Conservation (phyloP, 2,797 vertebrate species). For the Sebastes taczanowskii region DNA sequence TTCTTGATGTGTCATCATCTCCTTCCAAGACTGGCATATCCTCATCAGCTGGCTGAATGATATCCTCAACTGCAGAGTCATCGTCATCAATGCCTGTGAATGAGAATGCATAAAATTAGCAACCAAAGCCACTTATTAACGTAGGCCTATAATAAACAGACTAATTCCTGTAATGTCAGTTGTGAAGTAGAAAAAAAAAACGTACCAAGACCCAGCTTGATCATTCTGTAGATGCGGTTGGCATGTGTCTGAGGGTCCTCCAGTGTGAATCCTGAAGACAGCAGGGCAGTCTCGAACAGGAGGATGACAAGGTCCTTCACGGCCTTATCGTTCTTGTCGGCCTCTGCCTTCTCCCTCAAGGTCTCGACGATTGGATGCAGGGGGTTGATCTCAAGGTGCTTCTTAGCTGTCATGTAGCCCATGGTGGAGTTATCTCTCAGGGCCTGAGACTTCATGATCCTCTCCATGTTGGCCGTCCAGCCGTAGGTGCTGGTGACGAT, state of each 20-base stretch:
- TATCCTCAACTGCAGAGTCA: conserved; percentile 80
- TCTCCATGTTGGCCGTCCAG: conserved; percentile 98
- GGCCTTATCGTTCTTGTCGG: conserved; percentile 97
- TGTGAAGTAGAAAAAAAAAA: background rate
- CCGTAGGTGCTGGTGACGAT: conserved; percentile 95
- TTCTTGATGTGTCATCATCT: conserved; percentile 86
- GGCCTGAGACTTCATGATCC: conserved; percentile 98
- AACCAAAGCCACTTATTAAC: background rate
- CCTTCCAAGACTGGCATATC: conserved; percentile 87
- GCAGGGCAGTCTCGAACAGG: conserved; percentile 91
- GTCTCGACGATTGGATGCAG: conserved; percentile 94
- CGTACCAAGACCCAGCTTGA: conserved; percentile 95
- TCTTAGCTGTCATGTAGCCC: conserved; percentile 99
- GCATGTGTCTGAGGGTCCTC: conserved; percentile 96
- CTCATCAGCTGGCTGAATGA: conserved; percentile 79
- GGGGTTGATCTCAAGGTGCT: conserved; percentile 95
- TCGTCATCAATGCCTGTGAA: conserved; percentile 85
- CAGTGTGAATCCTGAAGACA: conserved; percentile 94
- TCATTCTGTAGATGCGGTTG: conserved; percentile 97
- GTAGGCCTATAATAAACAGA: background rate
- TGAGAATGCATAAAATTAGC: background rate
- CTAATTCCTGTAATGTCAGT: background rate
- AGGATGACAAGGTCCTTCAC: conserved; percentile 96
- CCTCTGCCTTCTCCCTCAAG: conserved; percentile 92
- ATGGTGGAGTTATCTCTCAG: conserved; percentile 95